Conservation (phyloP, 2,113 vertebrate genomes). For the Lamprologus sp. region DNA sequence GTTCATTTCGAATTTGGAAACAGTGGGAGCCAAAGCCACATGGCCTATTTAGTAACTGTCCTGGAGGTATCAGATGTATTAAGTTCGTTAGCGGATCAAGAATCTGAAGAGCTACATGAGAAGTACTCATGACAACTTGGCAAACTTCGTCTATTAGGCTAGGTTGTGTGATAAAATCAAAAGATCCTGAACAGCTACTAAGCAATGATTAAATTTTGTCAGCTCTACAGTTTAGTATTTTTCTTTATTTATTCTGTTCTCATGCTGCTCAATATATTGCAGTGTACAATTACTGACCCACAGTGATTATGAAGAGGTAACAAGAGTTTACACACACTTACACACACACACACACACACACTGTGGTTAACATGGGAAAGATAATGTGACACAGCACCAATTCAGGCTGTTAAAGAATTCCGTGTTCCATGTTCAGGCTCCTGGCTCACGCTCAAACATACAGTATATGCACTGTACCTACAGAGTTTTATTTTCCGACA, state of each 20-base stretch:
- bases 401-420: conserved; percentile 7
- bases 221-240: not conserved
- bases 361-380: conserved; percentile 14
- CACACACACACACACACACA: not conserved
- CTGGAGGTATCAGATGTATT: not conserved
- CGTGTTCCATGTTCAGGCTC: conserved; percentile 13
- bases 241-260: not conserved
- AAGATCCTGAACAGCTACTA: not conserved
- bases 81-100: not conserved
- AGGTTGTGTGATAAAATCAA: not conserved
- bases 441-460: not conserved
- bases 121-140: not conserved
- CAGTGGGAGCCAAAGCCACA: not conserved
- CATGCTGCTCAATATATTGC: not conserved
- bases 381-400: conserved; percentile 8
- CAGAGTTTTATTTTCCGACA: not conserved
- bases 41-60: not conserved
- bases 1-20: not conserved
- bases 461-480: not conserved
- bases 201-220: not conserved
- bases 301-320: not conserved
- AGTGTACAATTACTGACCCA: not conserved
- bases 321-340: not conserved
- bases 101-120: not conserved
- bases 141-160: not conserved